A percentile compares a stretch with the other conserved stretches of the same genome.
Conservation (phyloP, 2,113 vertebrate genomes). For the Siphamia tubifer region DNA sequence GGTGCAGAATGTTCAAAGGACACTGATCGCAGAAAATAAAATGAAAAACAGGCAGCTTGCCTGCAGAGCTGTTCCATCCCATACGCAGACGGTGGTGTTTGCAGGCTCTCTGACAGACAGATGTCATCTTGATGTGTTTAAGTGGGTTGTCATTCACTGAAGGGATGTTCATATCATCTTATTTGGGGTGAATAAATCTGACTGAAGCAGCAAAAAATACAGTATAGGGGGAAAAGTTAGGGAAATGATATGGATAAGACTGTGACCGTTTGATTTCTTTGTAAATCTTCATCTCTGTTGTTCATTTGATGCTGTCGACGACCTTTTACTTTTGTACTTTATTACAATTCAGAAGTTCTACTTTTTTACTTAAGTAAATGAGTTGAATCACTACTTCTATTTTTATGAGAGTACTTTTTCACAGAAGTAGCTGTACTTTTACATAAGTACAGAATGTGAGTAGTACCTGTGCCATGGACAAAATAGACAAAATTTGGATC, state of each 20-base stretch:
- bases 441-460: too few relatives aligned
- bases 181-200: neutral
- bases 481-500: too few relatives aligned
- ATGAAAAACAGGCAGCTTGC: constrained; percentile 48
- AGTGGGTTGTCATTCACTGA: constrained; percentile 30
- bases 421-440: too few relatives aligned
- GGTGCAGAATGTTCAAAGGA: constrained; percentile 66
- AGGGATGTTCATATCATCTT: constrained; percentile 2
- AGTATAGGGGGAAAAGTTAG: neutral
- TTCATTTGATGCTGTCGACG: neutral
- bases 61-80: constrained; percentile 49
- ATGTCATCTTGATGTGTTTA: constrained; percentile 59
- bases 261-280: neutral
- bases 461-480: too few relatives aligned
- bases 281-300: neutral
- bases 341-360: too few relatives aligned
- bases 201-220: constrained; percentile 3
- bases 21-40: constrained; percentile 50
- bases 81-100: constrained; percentile 38
- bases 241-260: neutral
- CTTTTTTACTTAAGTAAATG: too few relatives aligned
- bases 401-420: too few relatives aligned
- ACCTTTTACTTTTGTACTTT: too few relatives aligned
- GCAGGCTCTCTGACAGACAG: constrained; percentile 42
- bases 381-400: too few relatives aligned